Percentiles rank a stretch among this genome's conserved stretches.
These are phyloP conservation scores for Botia almorhae DNA, from an alignment of 2,797 vertebrate species.

Conservation along the genomic window DNA sequence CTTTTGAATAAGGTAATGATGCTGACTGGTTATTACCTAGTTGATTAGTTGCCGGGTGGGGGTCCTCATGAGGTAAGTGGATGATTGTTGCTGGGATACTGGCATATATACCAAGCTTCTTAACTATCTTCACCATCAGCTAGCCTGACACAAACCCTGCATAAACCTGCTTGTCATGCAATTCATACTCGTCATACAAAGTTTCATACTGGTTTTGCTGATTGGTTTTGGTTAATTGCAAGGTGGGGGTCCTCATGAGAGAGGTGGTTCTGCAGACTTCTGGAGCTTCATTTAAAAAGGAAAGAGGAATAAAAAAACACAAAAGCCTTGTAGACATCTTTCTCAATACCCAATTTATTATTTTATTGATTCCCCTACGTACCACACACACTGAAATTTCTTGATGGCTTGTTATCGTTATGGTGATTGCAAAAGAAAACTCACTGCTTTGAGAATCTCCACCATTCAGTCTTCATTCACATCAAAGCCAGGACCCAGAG, in stretches of 20 bases:
- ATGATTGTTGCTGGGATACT: too few species aligned
- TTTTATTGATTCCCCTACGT: constrained; percentile 29
- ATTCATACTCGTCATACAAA: background rate
- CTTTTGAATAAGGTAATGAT: background rate
- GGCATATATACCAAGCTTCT: too few species aligned
- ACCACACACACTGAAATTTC: constrained; percentile 5
- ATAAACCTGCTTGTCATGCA: too few species aligned
- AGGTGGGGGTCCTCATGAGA: constrained; percentile 19
- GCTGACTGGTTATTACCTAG: background rate
- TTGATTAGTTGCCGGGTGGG: constrained; percentile 26
- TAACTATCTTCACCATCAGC: too few species aligned
- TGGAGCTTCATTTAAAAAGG: constrained; percentile 29
- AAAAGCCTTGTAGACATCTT: background rate
- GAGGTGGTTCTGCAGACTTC: constrained; percentile 1
- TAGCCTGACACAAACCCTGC: too few species aligned
- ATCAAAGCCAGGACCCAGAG: constrained; percentile 4
- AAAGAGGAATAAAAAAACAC: constrained; percentile 20
- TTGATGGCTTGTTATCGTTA: constrained; percentile 27
- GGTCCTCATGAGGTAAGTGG: constrained; percentile 19
- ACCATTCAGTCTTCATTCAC: constrained; percentile 23
- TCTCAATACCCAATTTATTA: constrained; percentile 20
- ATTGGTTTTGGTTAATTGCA: constrained; percentile 9
- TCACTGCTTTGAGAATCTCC: constrained; percentile 12
- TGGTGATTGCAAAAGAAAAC: constrained; percentile 27
- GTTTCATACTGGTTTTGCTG: background rate